Percentiles rank a stretch among this genome's conserved stretches.
Conservation (phyloP, 2,113 vertebrate genomes). For the Callospermophilus lateralis region DNA sequence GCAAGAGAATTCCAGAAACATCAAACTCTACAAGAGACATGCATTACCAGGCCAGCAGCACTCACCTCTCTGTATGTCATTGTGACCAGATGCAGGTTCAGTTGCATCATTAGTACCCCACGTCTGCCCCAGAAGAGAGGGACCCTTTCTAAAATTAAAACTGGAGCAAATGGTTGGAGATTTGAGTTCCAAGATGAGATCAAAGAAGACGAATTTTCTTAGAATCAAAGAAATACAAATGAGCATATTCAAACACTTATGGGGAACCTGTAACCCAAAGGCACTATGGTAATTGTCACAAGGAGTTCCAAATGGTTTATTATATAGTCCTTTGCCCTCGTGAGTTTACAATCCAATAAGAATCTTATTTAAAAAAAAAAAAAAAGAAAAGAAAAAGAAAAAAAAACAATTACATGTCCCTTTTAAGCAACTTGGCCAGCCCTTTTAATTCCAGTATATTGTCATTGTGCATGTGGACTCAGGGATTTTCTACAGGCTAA, state of each 20-base stretch:
- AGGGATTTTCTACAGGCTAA: neutral
- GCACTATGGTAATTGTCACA: neutral
- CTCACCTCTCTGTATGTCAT: neutral
- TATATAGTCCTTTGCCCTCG: neutral
- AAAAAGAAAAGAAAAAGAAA: neutral
- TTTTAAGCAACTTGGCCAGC: neutral
- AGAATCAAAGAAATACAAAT: neutral
- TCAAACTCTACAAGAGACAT: neutral
- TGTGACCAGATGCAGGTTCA: neutral
- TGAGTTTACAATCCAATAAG: neutral
- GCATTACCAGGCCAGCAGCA: neutral
- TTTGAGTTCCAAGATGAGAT: neutral
- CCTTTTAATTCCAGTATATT: neutral
- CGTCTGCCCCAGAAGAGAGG: neutral
- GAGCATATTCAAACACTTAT: constrained; percentile 13
- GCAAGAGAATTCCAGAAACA: neutral
- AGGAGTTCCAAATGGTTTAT: neutral
- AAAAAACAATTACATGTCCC: neutral
- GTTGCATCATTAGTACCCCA: neutral
- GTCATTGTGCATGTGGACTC: neutral
- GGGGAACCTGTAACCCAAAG: neutral
- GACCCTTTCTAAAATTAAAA: neutral
- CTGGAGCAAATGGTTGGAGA: neutral
- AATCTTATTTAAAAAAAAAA: neutral
- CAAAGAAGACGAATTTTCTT: constrained; percentile 1